phyloP scores from a whole-genome alignment of 2,888 invertebrate species.

The Standfussiana lucernea region DNA sequence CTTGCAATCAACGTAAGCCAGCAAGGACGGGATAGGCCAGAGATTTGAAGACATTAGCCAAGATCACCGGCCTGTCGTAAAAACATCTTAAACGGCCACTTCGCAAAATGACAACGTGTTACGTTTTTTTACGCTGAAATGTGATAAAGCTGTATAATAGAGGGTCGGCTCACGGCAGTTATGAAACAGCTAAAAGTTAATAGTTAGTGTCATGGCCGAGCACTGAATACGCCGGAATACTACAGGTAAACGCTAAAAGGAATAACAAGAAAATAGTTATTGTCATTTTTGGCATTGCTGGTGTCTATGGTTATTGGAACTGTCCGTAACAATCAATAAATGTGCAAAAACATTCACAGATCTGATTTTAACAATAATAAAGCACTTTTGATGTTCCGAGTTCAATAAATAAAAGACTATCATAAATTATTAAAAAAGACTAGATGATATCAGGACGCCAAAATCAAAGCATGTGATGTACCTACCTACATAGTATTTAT shows the following conservation, averaged over 20 bases:
- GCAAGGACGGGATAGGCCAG: slow-evolving; percentile 14
- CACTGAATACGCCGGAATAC: slow-evolving; percentile 5
- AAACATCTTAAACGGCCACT: slow-evolving; percentile 59
- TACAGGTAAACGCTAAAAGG: slow-evolving; percentile 2
- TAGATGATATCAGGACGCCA: neutral
- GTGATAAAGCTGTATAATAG: slow-evolving; percentile 59
- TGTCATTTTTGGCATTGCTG: neutral
- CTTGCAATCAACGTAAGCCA: slow-evolving; percentile 14
- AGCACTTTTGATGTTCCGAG: neutral
- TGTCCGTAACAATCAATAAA: neutral
- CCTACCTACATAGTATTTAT: neutral
- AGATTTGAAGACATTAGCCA: slow-evolving; percentile 57
- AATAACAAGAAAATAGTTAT: neutral
- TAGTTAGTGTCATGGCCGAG: slow-evolving; percentile 29
- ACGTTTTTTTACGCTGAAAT: slow-evolving; percentile 58
- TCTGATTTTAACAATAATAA: neutral
- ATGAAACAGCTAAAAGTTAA: slow-evolving; percentile 50
- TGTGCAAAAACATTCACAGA: neutral
- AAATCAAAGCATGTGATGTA: neutral
- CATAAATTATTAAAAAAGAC: neutral
- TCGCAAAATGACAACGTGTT: slow-evolving; percentile 53
- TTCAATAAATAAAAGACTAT: neutral
- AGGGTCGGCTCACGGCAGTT: slow-evolving; percentile 21
- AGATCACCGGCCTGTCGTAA: slow-evolving; percentile 48
- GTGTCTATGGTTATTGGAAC: too few species aligned